Evolutionary conservation across 2,113 vertebrate genomes (phyloP), one percentile per base, ranked within the genome.

Genomic region (Hippoglossus stenolepis): DNA sequence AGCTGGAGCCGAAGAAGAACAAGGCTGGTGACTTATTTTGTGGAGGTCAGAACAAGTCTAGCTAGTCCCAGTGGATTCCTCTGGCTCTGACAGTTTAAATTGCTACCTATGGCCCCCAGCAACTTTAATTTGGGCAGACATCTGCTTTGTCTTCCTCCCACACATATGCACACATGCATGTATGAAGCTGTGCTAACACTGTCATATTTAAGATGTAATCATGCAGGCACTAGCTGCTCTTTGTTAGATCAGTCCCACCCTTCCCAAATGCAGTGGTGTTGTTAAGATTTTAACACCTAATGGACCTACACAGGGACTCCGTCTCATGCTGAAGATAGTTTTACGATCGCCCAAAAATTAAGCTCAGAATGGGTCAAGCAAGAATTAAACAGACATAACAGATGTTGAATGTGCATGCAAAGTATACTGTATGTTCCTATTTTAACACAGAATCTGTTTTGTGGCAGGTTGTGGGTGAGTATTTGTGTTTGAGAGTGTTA

Each of bases 201-300:
- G 75, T 68, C 63, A 66, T 62, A 28, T 35, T 74, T 40, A 20
- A 81, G 75, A 74, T 13, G 20, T 56, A 21, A 11, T 72, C 24
- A 31, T 49, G 24, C 43, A 69, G 58, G 12, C 12, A 17, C 45
- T 63, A 2, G 12, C 11, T 2, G 10, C 54, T 28, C 43, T 40
- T 21, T 64, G n/a, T 63, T 58, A 26, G 54, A 58, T 63, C 56
- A 61, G 17, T 24, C 54, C 2, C 26, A 49, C 5, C n/a, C 38
- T 28, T 65, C 53, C 38, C 26, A 38, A 71, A 64, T 43, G 26
- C 61, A 56, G 13, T 28, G 6, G 11, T 14, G 28, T 65, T 69
- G 23, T 61, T 69, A 26, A 54, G 8, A 49, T 49, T 38, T 63
- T 23, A 31, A 49, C 72, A 67, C 23, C 38, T 13, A 57, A 57